Conservation (phyloP, 2,888 invertebrate species). For the Erebia ligea region DNA sequence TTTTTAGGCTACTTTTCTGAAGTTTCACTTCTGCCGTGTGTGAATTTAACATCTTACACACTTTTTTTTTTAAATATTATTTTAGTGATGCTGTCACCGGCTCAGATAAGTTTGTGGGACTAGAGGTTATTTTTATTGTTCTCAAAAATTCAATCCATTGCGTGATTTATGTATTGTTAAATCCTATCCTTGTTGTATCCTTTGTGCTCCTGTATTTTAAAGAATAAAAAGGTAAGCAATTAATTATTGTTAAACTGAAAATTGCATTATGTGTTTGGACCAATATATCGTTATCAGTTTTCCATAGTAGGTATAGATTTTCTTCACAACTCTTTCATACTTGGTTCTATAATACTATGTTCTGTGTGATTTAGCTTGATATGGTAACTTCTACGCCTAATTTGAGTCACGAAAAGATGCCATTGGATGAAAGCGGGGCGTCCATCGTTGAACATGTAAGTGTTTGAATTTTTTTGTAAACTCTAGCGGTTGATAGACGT, state of each 20-base stretch:
- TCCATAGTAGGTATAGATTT: not conserved
- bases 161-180: not conserved
- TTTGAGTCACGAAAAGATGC: slow-evolving; percentile 29
- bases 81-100: not conserved
- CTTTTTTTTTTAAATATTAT: not conserved
- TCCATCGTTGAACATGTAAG: slow-evolving; percentile 56
- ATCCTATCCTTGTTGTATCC: too few relatives aligned
- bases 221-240: slow-evolving; percentile 19
- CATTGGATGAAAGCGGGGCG: slow-evolving; percentile 42
- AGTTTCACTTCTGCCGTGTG: too few relatives aligned
- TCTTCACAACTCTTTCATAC: not conserved
- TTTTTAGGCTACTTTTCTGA: too few relatives aligned
- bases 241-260: not conserved
- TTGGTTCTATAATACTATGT: not conserved
- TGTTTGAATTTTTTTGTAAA: not conserved
- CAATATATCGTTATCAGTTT: slow-evolving; percentile 42
- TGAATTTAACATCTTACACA: too few relatives aligned
- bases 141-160: too few relatives aligned
- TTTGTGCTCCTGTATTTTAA: not conserved
- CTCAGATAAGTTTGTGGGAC: too few relatives aligned
- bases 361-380: slow-evolving; percentile 24
- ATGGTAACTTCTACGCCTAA: slow-evolving; percentile 51
- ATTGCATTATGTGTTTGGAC: slow-evolving; percentile 55
- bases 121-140: too few relatives aligned
- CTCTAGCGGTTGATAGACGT: not conserved